Percentiles rank a stretch among this genome's conserved stretches.
Conservation (phyloP, 2,797 vertebrate genomes). For the Coranthus polyacanthus region DNA sequence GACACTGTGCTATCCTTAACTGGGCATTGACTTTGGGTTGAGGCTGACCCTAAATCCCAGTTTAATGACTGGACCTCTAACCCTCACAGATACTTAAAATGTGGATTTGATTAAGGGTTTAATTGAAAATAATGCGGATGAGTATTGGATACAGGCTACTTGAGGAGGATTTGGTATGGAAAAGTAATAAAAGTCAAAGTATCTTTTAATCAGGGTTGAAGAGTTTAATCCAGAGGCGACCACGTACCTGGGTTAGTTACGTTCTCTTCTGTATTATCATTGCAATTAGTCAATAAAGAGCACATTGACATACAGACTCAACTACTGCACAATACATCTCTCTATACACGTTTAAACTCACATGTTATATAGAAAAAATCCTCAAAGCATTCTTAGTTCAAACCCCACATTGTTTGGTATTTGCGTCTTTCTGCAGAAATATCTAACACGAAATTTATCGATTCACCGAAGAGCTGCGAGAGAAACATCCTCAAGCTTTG, state of each 20-base stretch:
- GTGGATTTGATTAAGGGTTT: not conserved
- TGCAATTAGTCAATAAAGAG: not conserved
- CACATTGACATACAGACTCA: no score
- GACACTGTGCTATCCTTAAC: not conserved
- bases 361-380: no score
- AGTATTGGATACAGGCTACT: not conserved
- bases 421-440: not conserved
- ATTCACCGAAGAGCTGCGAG: not conserved
- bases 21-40: not conserved
- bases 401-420: not conserved
- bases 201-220: not conserved
- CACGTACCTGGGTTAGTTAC: not conserved
- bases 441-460: slow-evolving; percentile 3
- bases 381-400: no score
- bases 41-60: slow-evolving; percentile 21
- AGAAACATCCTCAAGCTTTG: slow-evolving; percentile 2
- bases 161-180: not conserved
- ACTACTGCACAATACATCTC: no score
- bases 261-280: not conserved
- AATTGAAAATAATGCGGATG: not conserved
- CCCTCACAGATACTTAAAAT: not conserved
- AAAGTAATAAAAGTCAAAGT: not conserved
- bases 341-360: no score
- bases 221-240: not conserved
- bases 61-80: slow-evolving; percentile 24